Conservation (phyloP, 2,888 invertebrate species). For the Agrochola macilenta region DNA sequence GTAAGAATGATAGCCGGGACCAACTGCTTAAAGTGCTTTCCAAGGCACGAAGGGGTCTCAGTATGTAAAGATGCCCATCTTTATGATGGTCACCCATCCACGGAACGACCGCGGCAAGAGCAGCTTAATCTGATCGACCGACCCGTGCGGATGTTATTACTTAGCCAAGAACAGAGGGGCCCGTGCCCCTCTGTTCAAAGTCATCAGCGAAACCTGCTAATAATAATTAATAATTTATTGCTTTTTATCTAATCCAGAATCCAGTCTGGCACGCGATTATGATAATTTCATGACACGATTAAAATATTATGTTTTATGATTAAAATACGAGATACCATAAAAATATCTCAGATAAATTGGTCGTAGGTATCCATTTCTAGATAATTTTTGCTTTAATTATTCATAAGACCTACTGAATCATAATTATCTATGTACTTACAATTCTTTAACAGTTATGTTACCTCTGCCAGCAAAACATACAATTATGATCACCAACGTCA, state of each 20-base stretch:
- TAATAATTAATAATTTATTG: neutral
- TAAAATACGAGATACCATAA: neutral
- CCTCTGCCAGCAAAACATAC: neutral
- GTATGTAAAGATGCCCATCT: too few species aligned
- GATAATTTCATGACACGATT: slow-evolving; percentile 1
- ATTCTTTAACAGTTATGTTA: neutral
- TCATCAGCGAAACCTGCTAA: neutral
- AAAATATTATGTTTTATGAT: neutral
- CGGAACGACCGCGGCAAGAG: too few species aligned
- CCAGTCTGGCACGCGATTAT: slow-evolving; percentile 4
- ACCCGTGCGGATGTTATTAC: too few species aligned
- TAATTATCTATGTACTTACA: too few species aligned
- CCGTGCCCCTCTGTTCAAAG: neutral
- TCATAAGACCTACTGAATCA: neutral
- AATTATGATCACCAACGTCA: neutral
- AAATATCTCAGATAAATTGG: neutral
- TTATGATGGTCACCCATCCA: too few species aligned
- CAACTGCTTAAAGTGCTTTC: too few species aligned
- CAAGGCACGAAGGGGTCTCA: too few species aligned
- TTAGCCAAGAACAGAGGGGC: too few species aligned
- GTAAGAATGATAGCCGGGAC: too few species aligned
- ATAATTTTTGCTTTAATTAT: neutral
- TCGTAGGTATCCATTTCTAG: neutral
- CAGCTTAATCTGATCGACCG: too few species aligned
- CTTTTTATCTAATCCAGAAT: slow-evolving; percentile 21